phyloP scores from a whole-genome alignment of 1,140 invertebrate genomes.

The Pemphigus obesinymphae region DNA sequence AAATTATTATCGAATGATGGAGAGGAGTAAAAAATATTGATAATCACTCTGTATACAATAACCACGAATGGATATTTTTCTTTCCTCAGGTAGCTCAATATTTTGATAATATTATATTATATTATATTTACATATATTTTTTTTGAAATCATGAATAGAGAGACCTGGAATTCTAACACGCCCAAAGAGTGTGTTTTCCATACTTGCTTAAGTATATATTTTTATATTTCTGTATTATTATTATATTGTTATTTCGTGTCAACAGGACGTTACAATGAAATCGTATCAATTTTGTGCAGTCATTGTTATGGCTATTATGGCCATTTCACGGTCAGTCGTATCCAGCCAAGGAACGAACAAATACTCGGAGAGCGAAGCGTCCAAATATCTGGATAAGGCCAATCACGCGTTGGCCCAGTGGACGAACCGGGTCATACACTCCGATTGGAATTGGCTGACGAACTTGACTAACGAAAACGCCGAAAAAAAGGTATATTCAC shows the following conservation, averaged over 20 bases:
- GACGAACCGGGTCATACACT: conserved; percentile 56
- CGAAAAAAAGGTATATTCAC: conserved; percentile 55
- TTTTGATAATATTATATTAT: too few relatives aligned
- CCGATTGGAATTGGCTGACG: conserved; percentile 66
- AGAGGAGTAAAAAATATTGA: too few relatives aligned
- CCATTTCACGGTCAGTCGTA: conserved; percentile 45
- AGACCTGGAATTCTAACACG: too few relatives aligned
- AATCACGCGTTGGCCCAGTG: conserved; percentile 57
- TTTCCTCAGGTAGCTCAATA: too few relatives aligned
- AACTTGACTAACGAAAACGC: conserved; percentile 70
- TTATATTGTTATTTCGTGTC: background rate
- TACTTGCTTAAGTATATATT: too few relatives aligned
- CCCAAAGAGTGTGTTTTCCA: too few relatives aligned
- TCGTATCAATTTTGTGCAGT: background rate
- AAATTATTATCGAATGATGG: too few relatives aligned
- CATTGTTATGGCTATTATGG: conserved; percentile 46
- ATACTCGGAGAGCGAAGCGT: conserved; percentile 56
- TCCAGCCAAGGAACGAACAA: conserved; percentile 53
- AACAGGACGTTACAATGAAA: background rate
- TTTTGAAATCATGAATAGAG: too few relatives aligned
- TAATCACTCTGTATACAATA: too few relatives aligned
- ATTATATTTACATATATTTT: too few relatives aligned
- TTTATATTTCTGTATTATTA: too few relatives aligned
- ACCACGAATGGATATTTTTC: too few relatives aligned
- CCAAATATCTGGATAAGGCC: conserved; percentile 57